A percentile compares a stretch with the other conserved stretches of the same genome.
Evolutionary conservation across 2,797 vertebrate species (phyloP).

Genomic region (Enteromius mattozi): DNA sequence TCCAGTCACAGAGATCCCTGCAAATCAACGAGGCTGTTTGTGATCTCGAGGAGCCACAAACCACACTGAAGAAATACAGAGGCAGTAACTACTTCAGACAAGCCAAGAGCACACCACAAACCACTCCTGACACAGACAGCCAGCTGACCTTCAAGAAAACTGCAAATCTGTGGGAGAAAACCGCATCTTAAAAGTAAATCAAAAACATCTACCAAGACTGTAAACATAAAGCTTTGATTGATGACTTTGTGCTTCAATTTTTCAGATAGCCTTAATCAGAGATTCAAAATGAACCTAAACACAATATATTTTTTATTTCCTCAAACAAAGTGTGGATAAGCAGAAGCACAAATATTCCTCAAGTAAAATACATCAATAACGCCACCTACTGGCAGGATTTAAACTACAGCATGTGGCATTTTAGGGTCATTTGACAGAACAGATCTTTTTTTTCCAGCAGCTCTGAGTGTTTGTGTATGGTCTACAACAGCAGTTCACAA

Average conservation of each 20-base stretch:
- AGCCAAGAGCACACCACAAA: constrained; percentile 33
- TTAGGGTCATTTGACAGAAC: neutral
- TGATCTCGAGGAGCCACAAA: constrained; percentile 15
- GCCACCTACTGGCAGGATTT: neutral
- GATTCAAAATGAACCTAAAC: neutral
- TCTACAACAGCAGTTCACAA: neutral
- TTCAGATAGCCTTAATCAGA: neutral
- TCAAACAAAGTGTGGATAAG: neutral
- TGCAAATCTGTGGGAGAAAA: neutral
- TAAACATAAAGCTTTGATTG: neutral
- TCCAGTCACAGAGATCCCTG: neutral
- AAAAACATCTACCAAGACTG: neutral
- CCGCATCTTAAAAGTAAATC: neutral
- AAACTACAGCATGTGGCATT: neutral
- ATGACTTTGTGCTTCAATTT: neutral
- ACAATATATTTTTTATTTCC: neutral
- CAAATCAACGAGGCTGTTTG: constrained; percentile 19
- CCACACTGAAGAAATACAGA: constrained; percentile 28
- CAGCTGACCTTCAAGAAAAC: neutral
- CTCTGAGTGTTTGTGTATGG: neutral
- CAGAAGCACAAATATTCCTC: neutral
- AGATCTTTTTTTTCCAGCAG: neutral
- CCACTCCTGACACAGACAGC: neutral
- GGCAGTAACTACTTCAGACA: constrained; percentile 33
- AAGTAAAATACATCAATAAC: neutral